Percentiles rank a stretch among this genome's conserved stretches.
Evolutionary conservation across 1,140 invertebrate species (phyloP).

Genomic region (Orussus abietinus): DNA sequence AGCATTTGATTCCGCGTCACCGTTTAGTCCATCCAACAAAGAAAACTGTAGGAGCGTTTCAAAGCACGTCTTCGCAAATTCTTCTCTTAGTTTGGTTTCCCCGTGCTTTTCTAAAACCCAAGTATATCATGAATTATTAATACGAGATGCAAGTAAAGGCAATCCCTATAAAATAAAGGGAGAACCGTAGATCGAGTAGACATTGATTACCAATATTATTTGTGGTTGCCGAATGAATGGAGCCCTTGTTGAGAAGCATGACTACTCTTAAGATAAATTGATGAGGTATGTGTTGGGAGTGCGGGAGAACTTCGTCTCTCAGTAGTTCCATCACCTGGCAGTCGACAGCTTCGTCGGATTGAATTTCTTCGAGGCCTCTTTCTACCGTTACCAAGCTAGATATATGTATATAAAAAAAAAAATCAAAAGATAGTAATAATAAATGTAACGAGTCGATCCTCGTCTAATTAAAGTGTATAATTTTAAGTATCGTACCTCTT

Average conservation of each 20-base stretch:
- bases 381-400: slow-evolving; percentile 54
- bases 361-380: slow-evolving; percentile 75
- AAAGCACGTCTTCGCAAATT: slow-evolving; percentile 95
- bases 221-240: slow-evolving; percentile 84
- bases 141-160: slow-evolving; percentile 4
- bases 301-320: slow-evolving; percentile 80
- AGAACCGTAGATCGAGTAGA: background rate
- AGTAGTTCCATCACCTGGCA: slow-evolving; percentile 85
- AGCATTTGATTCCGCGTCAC: slow-evolving; percentile 50
- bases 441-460: too few relatives aligned
- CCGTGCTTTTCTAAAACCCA: slow-evolving; percentile 60
- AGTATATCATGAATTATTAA: slow-evolving; percentile 5
- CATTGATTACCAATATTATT: slow-evolving; percentile 55
- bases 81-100: slow-evolving; percentile 83
- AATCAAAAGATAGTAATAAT: too few relatives aligned
- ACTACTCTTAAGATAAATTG: slow-evolving; percentile 86
- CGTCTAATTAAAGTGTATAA: too few relatives aligned
- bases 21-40: slow-evolving; percentile 64
- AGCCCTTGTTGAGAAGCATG: slow-evolving; percentile 87
- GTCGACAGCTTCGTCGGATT: slow-evolving; percentile 79
- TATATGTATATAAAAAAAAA: too few relatives aligned
- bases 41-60: slow-evolving; percentile 95
- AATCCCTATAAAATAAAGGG: background rate
- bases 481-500: slow-evolving; percentile 66
- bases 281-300: slow-evolving; percentile 73